phyloP scores from a whole-genome alignment of 2,888 invertebrate species.

The Pachydiplax longipennis region DNA sequence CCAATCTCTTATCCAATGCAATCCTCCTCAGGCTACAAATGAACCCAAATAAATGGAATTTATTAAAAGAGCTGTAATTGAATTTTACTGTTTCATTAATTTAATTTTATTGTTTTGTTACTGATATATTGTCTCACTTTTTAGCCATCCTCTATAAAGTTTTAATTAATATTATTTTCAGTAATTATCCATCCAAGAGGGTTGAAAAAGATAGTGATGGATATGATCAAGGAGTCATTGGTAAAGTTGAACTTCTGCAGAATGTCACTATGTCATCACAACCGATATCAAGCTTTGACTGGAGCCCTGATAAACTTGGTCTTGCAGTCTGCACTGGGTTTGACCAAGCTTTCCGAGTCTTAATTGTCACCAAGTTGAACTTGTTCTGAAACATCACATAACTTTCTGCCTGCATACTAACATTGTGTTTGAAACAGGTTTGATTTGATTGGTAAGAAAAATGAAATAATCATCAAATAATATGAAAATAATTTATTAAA shows the following conservation, averaged over 20 bases:
- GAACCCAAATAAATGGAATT: too few relatives aligned
- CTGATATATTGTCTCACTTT: too few relatives aligned
- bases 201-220: constrained; percentile 75
- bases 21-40: too few relatives aligned
- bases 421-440: neutral
- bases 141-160: neutral
- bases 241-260: constrained; percentile 77
- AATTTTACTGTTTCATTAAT: too few relatives aligned
- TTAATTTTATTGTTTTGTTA: too few relatives aligned
- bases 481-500: constrained; percentile 29
- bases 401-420: neutral
- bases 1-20: too few relatives aligned
- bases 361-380: constrained; percentile 88
- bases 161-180: constrained; percentile 58
- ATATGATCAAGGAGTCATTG: constrained; percentile 75
- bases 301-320: constrained; percentile 90
- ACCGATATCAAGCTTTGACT: constrained; percentile 88
- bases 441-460: neutral
- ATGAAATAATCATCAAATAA: neutral
- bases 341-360: constrained; percentile 86
- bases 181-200: constrained; percentile 82
- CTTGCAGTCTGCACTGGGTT: constrained; percentile 88
- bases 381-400: neutral
- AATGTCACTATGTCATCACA: constrained; percentile 84
- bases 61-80: neutral